Conservation (phyloP, 2,797 vertebrate genomes). For the Hippopotamyrus pictus region DNA sequence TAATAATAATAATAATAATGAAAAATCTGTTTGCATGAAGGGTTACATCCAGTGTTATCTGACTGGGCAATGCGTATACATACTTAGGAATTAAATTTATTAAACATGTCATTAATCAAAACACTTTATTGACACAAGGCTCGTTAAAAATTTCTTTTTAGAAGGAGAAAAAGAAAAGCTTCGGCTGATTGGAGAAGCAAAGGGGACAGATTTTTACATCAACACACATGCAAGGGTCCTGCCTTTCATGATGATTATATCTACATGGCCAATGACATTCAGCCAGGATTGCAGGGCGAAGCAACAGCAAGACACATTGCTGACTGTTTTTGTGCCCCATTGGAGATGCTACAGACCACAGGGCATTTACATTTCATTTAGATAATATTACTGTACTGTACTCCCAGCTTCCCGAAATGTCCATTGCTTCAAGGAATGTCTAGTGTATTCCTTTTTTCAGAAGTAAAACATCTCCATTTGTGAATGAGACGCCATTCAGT, state of each 20-base stretch:
- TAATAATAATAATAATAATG: background rate
- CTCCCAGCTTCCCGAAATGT: background rate
- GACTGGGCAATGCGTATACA: background rate
- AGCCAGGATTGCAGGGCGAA: background rate
- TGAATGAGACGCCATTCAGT: background rate
- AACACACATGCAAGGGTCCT: conserved; percentile 1
- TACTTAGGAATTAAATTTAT: background rate
- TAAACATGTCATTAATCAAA: background rate
- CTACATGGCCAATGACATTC: background rate
- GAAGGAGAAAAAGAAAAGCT: background rate
- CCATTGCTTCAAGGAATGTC: background rate
- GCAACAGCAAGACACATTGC: background rate
- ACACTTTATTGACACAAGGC: background rate
- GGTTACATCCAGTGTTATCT: background rate
- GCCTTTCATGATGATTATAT: background rate
- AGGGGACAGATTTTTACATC: background rate
- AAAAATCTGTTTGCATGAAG: background rate
- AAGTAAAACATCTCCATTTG: background rate
- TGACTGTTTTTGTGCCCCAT: background rate
- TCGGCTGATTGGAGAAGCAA: background rate
- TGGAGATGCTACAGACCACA: background rate
- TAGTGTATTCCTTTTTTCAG: background rate
- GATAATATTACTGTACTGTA: background rate
- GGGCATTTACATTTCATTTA: background rate
- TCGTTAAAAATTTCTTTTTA: background rate